Evolutionary conservation across 2,113 vertebrate species (phyloP).

Genomic region (Chrysemys picta): DNA sequence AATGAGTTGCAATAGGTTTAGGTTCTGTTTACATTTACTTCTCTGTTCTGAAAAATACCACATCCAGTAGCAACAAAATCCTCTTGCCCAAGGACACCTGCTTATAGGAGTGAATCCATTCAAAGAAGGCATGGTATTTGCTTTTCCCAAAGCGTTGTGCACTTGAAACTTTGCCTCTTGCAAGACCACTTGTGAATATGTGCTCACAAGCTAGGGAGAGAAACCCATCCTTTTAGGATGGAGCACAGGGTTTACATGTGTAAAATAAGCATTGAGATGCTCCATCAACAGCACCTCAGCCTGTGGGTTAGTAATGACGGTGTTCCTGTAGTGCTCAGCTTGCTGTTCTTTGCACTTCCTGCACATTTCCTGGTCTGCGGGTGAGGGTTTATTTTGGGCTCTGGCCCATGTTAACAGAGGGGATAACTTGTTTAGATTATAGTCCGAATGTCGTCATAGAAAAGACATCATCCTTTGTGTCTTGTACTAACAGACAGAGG

Average conservation of each 20-base stretch:
- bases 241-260: background rate
- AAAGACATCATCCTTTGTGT: background rate
- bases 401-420: background rate
- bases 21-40: background rate
- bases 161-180: background rate
- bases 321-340: background rate
- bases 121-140: background rate
- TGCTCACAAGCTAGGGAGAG: background rate
- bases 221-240: background rate
- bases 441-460: background rate
- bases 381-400: background rate
- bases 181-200: background rate
- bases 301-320: background rate
- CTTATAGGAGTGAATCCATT: background rate
- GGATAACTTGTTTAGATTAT: background rate
- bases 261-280: background rate
- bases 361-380: background rate
- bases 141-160: too few relatives aligned
- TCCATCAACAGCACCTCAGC: background rate
- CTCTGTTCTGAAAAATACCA: background rate
- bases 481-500: background rate
- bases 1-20: background rate
- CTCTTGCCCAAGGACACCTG: background rate
- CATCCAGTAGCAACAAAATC: too few relatives aligned
- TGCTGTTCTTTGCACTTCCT: background rate